Percentiles rank a stretch among this genome's conserved stretches.
These are phyloP conservation scores for Deilephila elpenor DNA, from an alignment of 2,888 invertebrate species.

Conservation along the genomic window DNA sequence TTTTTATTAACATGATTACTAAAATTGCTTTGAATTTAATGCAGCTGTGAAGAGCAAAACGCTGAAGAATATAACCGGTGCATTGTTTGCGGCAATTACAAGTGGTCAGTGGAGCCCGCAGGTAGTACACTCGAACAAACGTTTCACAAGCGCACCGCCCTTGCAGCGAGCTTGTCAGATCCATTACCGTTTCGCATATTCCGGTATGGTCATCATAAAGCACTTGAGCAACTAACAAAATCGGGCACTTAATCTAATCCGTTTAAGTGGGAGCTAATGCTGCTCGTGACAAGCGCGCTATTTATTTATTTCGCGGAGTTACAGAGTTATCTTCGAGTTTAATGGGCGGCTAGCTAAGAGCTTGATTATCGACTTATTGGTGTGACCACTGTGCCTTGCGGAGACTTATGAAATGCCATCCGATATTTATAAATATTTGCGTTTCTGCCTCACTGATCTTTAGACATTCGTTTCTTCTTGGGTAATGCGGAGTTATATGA, in stretches of 20 bases:
- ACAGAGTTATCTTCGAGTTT: slow-evolving; percentile 63
- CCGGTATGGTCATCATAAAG: slow-evolving; percentile 29
- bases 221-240: slow-evolving; percentile 41
- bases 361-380: slow-evolving; percentile 57
- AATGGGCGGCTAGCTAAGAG: slow-evolving; percentile 72
- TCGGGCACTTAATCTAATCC: slow-evolving; percentile 64
- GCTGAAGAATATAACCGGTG: slow-evolving; percentile 4
- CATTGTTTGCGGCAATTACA: slow-evolving; percentile 17
- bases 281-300: slow-evolving; percentile 65
- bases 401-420: slow-evolving; percentile 20
- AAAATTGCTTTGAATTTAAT: slow-evolving; percentile 10
- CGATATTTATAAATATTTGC: not conserved
- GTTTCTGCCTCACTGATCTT: not conserved
- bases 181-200: slow-evolving; percentile 25
- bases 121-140: slow-evolving; percentile 6
- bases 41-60: slow-evolving; percentile 4
- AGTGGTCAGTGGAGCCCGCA: not conserved
- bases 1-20: not conserved
- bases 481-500: no score
- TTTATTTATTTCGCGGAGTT: slow-evolving; percentile 60
- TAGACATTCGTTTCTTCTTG: not conserved
- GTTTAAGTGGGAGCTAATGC: slow-evolving; percentile 75
- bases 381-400: slow-evolving; percentile 33
- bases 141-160: slow-evolving; percentile 21
- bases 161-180: slow-evolving; percentile 20